Conservation (phyloP, 2,113 vertebrate species). For the Willisornis vidua region DNA sequence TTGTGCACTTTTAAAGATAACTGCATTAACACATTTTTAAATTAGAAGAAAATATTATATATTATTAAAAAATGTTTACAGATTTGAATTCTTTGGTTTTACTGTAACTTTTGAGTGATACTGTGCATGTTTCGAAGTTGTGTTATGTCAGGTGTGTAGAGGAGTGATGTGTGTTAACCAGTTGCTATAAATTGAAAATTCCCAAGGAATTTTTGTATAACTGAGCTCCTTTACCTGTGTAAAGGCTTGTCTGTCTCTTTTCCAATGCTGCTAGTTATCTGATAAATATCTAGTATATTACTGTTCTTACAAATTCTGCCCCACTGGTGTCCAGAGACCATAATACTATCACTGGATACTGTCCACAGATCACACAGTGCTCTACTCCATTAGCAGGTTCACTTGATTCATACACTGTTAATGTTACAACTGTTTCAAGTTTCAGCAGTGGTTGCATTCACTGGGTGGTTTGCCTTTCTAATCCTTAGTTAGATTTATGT, state of each 20-base stretch:
- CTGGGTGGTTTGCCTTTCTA: background rate
- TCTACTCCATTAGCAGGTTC: background rate
- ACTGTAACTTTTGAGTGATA: background rate
- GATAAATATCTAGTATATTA: background rate
- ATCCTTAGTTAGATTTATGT: background rate
- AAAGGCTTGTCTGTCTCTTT: background rate
- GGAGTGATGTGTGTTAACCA: background rate
- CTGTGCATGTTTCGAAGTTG: background rate
- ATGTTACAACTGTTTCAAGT: background rate
- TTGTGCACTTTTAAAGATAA: background rate
- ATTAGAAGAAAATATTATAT: background rate
- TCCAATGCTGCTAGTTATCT: background rate
- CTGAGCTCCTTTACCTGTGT: background rate
- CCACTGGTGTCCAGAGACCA: background rate
- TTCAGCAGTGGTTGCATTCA: background rate
- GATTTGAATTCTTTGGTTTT: background rate
- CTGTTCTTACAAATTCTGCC: background rate
- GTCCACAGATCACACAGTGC: background rate
- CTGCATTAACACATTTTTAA: background rate
- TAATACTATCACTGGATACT: background rate
- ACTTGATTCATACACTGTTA: background rate
- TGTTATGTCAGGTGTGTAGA: background rate
- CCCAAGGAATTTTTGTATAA: background rate
- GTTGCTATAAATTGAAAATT: background rate
- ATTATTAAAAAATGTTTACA: background rate